Evolutionary conservation across 2,888 invertebrate species (phyloP).

Genomic region (Congeria kusceri): DNA sequence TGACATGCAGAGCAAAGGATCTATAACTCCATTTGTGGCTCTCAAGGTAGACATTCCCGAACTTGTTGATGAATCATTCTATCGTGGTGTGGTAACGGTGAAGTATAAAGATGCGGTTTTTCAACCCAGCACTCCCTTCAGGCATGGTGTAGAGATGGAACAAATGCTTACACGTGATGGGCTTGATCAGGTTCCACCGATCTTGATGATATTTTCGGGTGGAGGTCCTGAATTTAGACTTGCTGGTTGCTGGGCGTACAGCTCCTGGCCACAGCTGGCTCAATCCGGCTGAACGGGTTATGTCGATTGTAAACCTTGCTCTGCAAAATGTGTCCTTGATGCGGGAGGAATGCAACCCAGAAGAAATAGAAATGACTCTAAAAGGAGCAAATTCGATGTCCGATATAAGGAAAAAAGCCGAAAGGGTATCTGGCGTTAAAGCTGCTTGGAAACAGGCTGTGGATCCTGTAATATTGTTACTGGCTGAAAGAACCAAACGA

Average conservation of each 20-base stretch:
- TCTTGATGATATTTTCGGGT: slow-evolving; percentile 28
- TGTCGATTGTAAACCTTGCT: slow-evolving; percentile 55
- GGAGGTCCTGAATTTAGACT: slow-evolving; percentile 39
- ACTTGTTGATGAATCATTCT: slow-evolving; percentile 43
- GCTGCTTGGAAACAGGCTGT: slow-evolving; percentile 41
- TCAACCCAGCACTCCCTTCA: slow-evolving; percentile 31
- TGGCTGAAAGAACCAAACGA: slow-evolving; percentile 42
- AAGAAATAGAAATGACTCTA: slow-evolving; percentile 39
- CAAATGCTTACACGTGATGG: slow-evolving; percentile 9
- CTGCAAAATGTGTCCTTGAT: slow-evolving; percentile 53
- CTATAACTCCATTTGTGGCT: slow-evolving; percentile 61
- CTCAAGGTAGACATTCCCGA: slow-evolving; percentile 53
- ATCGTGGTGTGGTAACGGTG: slow-evolving; percentile 51
- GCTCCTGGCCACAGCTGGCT: slow-evolving; percentile 59
- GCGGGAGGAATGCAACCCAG: slow-evolving; percentile 30
- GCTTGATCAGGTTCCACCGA: slow-evolving; percentile 1
- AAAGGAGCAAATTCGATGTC: slow-evolving; percentile 43
- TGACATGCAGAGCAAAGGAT: slow-evolving; percentile 56
- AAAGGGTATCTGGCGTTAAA: slow-evolving; percentile 34
- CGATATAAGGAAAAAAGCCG: slow-evolving; percentile 50
- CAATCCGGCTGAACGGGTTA: slow-evolving; percentile 63
- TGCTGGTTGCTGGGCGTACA: slow-evolving; percentile 38
- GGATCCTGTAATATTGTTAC: slow-evolving; percentile 5
- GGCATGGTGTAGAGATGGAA: slow-evolving; percentile 30
- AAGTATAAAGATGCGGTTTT: slow-evolving; percentile 56